Base-by-base conservation (phyloP, 2,888 invertebrate species). In the Megamerina dolium region DNA sequence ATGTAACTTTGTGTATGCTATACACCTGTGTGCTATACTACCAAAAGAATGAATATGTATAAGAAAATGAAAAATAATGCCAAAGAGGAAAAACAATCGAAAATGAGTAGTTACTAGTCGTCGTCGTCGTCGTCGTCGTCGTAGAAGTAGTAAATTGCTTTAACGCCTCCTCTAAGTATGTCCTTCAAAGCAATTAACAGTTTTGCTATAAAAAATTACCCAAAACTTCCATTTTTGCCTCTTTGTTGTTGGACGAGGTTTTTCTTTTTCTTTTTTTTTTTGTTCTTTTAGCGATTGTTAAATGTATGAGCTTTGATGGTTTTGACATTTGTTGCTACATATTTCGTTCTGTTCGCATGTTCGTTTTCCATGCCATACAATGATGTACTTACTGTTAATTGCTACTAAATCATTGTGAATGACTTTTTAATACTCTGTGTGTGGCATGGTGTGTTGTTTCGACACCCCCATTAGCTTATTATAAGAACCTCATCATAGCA, bases 401-500 rank as follows among this genome's bases (percentile, higher is more conserved):
- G 14, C 31, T 16, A n/a, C 14, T 31, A 31, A 31, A 31, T 31
- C 31, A 31, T 31, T 10, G 31, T 16, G 31, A 31, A n/a, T 31
- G 13, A 31, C 31, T 31, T 31, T 31, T 31, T 31, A 10, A 31
- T 31, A 16, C 31, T 31, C 14, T 31, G n/a, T n/a, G n/a, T n/a
- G n/a, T n/a, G n/a, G n/a, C n/a, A n/a, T n/a, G n/a, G n/a, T n/a
- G n/a, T n/a, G n/a, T n/a, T n/a, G n/a, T n/a, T n/a, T n/a, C n/a
- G n/a, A n/a, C n/a, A n/a, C n/a, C n/a, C n/a, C n/a, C n/a, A n/a
- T n/a, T n/a, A n/a, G n/a, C n/a, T n/a, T n/a, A n/a, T n/a, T n/a
- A n/a, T n/a, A n/a, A n/a, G n/a, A n/a, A n/a, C n/a, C n/a, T n/a
- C n/a, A n/a, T n/a, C n/a, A n/a, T n/a, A n/a, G n/a, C n/a, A n/a